These are phyloP conservation scores for Nilaparvata lugens DNA, from an alignment of 1,140 invertebrate genomes.

Conservation along the genomic window DNA sequence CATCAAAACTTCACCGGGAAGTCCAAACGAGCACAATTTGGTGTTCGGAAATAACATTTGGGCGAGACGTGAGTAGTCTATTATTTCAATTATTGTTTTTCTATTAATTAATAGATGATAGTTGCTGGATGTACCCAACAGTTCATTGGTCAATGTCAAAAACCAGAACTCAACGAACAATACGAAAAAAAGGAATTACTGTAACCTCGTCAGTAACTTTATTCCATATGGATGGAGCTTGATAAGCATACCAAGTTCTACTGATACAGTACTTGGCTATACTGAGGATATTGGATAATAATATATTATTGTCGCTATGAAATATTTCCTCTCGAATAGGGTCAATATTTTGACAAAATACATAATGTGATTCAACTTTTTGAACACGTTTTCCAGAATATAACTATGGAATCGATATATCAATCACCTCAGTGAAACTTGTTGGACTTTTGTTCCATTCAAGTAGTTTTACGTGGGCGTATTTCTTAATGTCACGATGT, in stretches of 20 bases:
- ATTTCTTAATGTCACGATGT: too few relatives aligned
- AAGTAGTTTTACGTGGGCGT: too few relatives aligned
- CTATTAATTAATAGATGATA: neutral
- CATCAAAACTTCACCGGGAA: neutral
- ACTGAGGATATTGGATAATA: too few relatives aligned
- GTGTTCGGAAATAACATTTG: neutral
- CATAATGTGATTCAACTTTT: too few relatives aligned
- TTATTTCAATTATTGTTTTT: neutral
- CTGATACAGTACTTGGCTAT: too few relatives aligned
- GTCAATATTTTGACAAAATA: too few relatives aligned
- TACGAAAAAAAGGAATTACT: neutral
- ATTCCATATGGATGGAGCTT: neutral
- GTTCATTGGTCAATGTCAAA: neutral
- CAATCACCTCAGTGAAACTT: too few relatives aligned
- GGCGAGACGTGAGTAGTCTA: neutral
- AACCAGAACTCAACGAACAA: neutral
- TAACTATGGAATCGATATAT: too few relatives aligned
- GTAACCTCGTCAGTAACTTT: neutral
- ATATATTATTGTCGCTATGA: too few relatives aligned
- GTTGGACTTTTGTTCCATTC: too few relatives aligned
- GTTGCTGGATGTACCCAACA: neutral
- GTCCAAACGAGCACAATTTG: neutral
- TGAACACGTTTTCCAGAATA: too few relatives aligned
- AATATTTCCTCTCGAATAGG: too few relatives aligned
- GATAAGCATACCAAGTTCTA: neutral